phyloP scores from a whole-genome alignment of 2,113 vertebrate genomes.

The Thalassarche chlororhynchos region DNA sequence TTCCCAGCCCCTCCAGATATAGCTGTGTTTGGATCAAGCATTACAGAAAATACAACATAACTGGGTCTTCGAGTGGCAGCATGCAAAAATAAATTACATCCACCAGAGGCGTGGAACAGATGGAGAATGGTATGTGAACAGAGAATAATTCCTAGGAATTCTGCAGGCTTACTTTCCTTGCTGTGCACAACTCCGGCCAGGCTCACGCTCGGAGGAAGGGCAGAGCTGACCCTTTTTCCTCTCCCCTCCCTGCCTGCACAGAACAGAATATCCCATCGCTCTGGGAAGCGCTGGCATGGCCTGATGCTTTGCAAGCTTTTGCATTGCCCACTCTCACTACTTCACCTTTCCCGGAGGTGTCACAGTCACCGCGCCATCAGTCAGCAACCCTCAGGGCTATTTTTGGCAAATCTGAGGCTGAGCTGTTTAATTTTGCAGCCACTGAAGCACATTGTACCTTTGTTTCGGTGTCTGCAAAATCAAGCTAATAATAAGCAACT shows the following conservation, averaged over 20 bases:
- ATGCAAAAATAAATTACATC: neutral
- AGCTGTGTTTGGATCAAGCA: no score
- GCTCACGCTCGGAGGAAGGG: neutral
- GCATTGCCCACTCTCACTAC: fast-evolving
- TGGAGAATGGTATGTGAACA: neutral
- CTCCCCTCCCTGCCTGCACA: neutral
- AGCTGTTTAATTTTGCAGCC: neutral
- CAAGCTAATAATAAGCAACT: neutral
- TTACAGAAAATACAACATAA: no score
- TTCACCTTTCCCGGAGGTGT: fast-evolving
- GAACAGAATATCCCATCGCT: fast-evolving
- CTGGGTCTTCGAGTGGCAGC: neutral
- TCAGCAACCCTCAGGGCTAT: neutral
- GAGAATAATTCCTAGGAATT: neutral
- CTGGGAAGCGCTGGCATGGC: fast-evolving
- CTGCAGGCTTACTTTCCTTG: neutral
- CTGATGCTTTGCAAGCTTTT: no score
- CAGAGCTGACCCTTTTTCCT: neutral
- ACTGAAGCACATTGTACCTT: neutral
- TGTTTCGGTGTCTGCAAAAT: neutral
- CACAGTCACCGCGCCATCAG: neutral
- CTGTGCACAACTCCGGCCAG: neutral
- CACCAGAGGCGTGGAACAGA: neutral
- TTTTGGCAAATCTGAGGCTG: neutral
- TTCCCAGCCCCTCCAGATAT: neutral